Percentiles rank a stretch among this genome's conserved stretches.
Conservation (phyloP, 1,140 invertebrate species). For the Drosophila obscura region DNA sequence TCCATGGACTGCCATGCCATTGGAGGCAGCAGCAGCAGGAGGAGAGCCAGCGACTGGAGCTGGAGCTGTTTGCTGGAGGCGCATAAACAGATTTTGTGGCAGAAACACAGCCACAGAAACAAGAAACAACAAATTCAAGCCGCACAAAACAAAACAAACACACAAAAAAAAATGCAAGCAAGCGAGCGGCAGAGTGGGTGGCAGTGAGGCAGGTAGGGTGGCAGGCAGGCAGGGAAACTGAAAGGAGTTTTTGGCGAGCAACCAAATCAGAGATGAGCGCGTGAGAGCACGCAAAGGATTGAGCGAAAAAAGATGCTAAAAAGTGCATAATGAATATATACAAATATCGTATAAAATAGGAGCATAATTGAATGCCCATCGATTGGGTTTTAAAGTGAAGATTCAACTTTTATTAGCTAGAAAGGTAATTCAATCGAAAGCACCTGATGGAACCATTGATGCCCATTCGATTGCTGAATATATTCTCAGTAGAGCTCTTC, state of each 20-base stretch:
- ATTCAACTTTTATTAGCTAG: too few species aligned
- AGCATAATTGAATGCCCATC: too few species aligned
- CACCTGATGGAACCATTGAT: too few species aligned
- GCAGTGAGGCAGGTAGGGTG: not conserved
- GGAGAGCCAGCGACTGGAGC: not conserved
- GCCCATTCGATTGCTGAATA: too few species aligned
- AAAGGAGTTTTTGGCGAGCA: slow-evolving; percentile 27
- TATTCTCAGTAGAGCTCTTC: too few species aligned
- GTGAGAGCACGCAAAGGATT: not conserved
- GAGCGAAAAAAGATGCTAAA: too few species aligned
- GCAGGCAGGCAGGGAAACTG: not conserved
- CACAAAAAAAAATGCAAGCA: not conserved
- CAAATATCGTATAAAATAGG: too few species aligned
- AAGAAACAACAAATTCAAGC: slow-evolving; percentile 11
- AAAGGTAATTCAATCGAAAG: too few species aligned
- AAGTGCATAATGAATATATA: too few species aligned
- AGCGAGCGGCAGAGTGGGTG: not conserved
- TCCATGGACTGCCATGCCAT: slow-evolving; percentile 35
- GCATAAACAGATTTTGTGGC: slow-evolving; percentile 74
- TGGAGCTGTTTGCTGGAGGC: slow-evolving; percentile 25
- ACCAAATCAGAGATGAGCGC: not conserved
- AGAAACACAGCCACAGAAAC: slow-evolving; percentile 46
- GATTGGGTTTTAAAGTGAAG: too few species aligned
- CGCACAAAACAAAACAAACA: not conserved
- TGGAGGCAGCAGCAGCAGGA: not conserved